Evolutionary conservation across 2,113 vertebrate genomes (phyloP), one percentile per base, ranked within the genome.

Genomic region (Pampusana beccarii): DNA sequence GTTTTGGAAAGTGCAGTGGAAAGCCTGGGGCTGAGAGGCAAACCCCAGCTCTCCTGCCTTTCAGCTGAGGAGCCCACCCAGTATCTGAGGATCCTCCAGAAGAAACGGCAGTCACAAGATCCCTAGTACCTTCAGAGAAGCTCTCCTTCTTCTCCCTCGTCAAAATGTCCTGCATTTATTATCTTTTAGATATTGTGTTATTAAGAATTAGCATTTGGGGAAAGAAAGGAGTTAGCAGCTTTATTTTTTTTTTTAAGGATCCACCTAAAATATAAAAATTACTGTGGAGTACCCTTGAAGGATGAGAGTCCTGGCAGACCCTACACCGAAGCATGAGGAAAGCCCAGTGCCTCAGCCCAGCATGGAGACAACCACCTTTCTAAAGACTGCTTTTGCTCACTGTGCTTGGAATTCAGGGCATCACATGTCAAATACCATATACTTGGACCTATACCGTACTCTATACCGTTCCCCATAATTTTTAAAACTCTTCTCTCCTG

Each of bases 351-450:
- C 74, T 92, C 60, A 80, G 44, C 14, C 20, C 3, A 5, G 42
- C 34, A 31, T 6, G 29, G 25, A 67, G 58, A 60, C 14, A 50
- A 44, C 11, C 19, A 69, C 58, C 50, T 69, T 42, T 65, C 31
- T 40, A 48, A 77, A 44, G 33, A 73, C 8, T 0, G 1, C 75
- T 92, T 83, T 66, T 40, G 31, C 46, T 73, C 36, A 14, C 46
- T 31, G 13, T n/a, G 36, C 51, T 86, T 86, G 24, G n/a, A 92
- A 79, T 25, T 70, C 61, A 82, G 16, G 31, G 33, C 36, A 42
- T 26, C 26, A 13, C 7, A 13, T 1, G 0, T 25, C 66, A 74
- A 81, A 42, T 38, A 40, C 8, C 0, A 0, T 34, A 33, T 8
- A 16, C 26, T 9, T 19, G 14, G 13, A 83, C 29, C 16, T 21